Evolutionary conservation across 2,888 invertebrate genomes (phyloP), one percentile per base, ranked within the genome.

Genomic region (Brachyptera risi): DNA sequence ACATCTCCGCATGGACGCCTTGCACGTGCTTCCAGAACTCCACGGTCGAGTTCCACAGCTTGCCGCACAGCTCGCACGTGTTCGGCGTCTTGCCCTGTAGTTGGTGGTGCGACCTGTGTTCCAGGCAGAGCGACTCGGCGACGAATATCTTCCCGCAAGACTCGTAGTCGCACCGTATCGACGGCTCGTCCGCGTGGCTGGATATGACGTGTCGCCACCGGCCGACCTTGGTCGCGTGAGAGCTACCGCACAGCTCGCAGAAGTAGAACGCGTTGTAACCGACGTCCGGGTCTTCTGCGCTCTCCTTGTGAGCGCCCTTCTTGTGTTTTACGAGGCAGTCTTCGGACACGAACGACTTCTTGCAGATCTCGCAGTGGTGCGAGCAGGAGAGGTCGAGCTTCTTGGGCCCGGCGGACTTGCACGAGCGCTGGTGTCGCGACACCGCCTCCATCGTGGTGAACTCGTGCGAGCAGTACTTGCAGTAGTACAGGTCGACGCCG

Each of bases 1-100:
- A 75, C 21, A 75, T 76, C 50, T 78, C 76, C 2, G 78, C 71
- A 63, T 79, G 79, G 1, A 79, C 78, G 7, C 78, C 78, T 78
- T 78, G 78, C 58, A 78, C 76, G 60, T 79, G 78, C 58, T 78
- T 79, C 75, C 78, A 79, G 65, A 77, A 79, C 66, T 78, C 78
- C 3, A 78, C 77, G n/a, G 78, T 72, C 44, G 76, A 76, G 38
- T 76, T 75, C 78, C 78, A 79, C 42, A 79, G 66, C 66, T 78
- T 78, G 0, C 78, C 78, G 60, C 79, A 79, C n/a, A 79, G 74
- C 60, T 76, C 76, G 66, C 76, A 76, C 0, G 75, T 75, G 56
- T 75, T 76, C 0, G 76, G 76, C 1, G 38, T 73, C 4, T 70
- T 47, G 11, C 64, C 64, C 40, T 64, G 64, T 13, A 57, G 68